A percentile compares a stretch with the other conserved stretches of the same genome.
Conservation (phyloP, 1,140 invertebrate species). For the Papilio dardanus region DNA sequence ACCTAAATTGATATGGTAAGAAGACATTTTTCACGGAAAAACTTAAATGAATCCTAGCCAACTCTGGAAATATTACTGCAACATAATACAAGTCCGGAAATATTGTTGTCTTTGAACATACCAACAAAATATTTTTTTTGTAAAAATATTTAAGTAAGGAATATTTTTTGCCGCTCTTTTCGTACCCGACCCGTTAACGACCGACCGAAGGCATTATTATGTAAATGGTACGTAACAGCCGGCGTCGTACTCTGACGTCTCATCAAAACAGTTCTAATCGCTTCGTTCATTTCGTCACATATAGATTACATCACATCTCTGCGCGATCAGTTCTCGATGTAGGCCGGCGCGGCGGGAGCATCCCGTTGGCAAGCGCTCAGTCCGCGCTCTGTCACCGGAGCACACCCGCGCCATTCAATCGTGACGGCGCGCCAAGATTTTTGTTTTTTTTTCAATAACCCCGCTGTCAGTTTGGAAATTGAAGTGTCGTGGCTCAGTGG, state of each 20-base stretch:
- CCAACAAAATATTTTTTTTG: not conserved
- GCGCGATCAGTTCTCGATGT: conserved; percentile 58
- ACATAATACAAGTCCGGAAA: not conserved
- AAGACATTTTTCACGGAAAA: not conserved
- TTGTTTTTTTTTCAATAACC: conserved; percentile 46
- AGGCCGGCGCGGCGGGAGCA: conserved; percentile 76
- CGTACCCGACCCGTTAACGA: not conserved
- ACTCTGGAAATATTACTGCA: too few relatives aligned
- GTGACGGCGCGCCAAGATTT: conserved; percentile 49
- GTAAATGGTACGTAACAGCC: conserved; percentile 11
- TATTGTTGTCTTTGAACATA: not conserved
- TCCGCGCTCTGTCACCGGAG: conserved; percentile 69
- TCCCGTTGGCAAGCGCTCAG: conserved; percentile 64
- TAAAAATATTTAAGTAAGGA: not conserved
- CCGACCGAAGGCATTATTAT: conserved; percentile 17
- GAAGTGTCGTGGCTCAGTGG: conserved; percentile 45
- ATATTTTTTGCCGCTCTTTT: conserved; percentile 13
- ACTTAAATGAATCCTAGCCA: too few relatives aligned
- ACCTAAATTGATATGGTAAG: not conserved
- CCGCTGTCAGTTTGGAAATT: conserved; percentile 45
- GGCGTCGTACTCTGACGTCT: conserved; percentile 49
- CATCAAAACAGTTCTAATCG: conserved; percentile 60
- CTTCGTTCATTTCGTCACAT: conserved; percentile 66
- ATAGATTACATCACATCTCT: conserved; percentile 72
- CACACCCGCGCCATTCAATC: conserved; percentile 63